A percentile compares a stretch with the other conserved stretches of the same genome.
phyloP scores from a whole-genome alignment of 2,113 vertebrate genomes.

The Tautogolabrus adspersus region DNA sequence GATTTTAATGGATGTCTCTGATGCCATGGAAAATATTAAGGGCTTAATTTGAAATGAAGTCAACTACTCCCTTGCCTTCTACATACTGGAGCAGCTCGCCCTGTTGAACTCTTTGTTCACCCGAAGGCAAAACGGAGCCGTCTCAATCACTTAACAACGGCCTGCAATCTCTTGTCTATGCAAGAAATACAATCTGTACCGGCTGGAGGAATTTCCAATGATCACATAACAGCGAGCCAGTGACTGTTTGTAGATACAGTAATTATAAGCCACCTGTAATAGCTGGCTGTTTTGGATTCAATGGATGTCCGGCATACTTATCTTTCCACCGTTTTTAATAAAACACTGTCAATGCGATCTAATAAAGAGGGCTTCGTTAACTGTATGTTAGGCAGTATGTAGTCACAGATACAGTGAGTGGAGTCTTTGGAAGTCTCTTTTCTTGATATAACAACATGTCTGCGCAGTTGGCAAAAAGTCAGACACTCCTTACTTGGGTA shows the following conservation, averaged over 20 bases:
- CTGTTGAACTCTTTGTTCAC: slow-evolving; percentile 65
- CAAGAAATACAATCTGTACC: slow-evolving; percentile 68
- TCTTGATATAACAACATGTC: slow-evolving; percentile 16
- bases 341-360: slow-evolving; percentile 78
- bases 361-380: slow-evolving; percentile 72
- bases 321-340: slow-evolving; percentile 82
- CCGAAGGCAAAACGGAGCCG: slow-evolving; percentile 59
- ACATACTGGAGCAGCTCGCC: slow-evolving; percentile 13
- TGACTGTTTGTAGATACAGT: slow-evolving; percentile 78
- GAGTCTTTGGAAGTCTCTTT: slow-evolving; percentile 19
- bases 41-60: slow-evolving; percentile 76
- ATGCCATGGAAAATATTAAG: slow-evolving; percentile 81
- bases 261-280: slow-evolving; percentile 80
- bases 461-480: no score
- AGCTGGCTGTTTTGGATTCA: slow-evolving; percentile 76
- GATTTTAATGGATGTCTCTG: slow-evolving; percentile 76
- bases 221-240: slow-evolving; percentile 66
- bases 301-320: slow-evolving; percentile 74
- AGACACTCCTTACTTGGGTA: background rate
- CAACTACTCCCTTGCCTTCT: slow-evolving; percentile 66
- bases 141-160: slow-evolving; percentile 70
- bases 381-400: slow-evolving; percentile 37
- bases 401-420: slow-evolving; percentile 44
- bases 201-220: slow-evolving; percentile 69
- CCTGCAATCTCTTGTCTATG: slow-evolving; percentile 63